Conservation (phyloP, 2,888 invertebrate genomes). For the Apodemia mormo region DNA sequence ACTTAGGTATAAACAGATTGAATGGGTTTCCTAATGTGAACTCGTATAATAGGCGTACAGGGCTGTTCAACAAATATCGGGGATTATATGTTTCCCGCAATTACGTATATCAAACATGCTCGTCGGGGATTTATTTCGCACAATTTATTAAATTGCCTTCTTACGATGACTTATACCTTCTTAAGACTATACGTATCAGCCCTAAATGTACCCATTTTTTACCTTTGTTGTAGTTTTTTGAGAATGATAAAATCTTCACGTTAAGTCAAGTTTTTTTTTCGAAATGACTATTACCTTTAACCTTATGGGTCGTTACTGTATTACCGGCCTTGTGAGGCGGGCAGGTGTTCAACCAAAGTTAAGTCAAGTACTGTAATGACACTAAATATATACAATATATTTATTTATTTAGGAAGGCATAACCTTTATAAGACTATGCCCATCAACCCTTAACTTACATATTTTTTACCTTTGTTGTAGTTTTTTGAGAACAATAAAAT, state of each 20-base stretch:
- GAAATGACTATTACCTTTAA: too few relatives aligned
- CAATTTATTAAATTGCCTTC: conserved; percentile 12
- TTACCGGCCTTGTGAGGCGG: too few relatives aligned
- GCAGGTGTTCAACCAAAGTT: too few relatives aligned
- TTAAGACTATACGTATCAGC: background rate
- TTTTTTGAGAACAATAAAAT: too few relatives aligned
- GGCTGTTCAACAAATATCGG: conserved; percentile 11
- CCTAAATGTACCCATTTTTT: background rate
- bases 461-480: background rate
- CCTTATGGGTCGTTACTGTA: too few relatives aligned
- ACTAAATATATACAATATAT: too few relatives aligned
- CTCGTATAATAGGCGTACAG: conserved; percentile 9
- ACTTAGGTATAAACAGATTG: conserved; percentile 7
- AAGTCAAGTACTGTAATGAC: too few relatives aligned
- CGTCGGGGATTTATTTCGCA: background rate
- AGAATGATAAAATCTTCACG: too few relatives aligned
- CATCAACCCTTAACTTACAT: background rate
- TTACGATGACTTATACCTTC: background rate
- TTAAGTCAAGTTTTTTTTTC: too few relatives aligned
- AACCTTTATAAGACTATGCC: background rate
- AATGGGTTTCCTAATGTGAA: background rate
- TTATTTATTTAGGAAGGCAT: too few relatives aligned
- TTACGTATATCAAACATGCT: conserved; percentile 10
- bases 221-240: background rate
- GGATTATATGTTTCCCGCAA: conserved; percentile 12